A percentile compares a stretch with the other conserved stretches of the same genome.
Evolutionary conservation across 2,113 vertebrate genomes (phyloP).

Genomic region (Ornithorhynchus anatinus): DNA sequence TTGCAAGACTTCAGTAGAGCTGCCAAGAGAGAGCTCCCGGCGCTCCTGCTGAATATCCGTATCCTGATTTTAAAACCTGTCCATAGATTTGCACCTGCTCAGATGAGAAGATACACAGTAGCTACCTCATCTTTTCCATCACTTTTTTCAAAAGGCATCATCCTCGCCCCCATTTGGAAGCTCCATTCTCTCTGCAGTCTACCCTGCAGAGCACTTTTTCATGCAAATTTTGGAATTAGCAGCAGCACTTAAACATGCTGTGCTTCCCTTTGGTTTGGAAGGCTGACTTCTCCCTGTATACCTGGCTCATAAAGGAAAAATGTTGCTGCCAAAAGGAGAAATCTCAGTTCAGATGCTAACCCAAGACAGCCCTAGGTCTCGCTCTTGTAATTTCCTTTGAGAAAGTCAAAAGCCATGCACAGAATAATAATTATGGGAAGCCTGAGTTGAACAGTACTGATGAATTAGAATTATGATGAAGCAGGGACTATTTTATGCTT

Average conservation of each 20-base stretch:
- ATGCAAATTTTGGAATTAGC: neutral
- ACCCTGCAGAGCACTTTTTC: neutral
- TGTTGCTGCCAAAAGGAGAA: neutral
- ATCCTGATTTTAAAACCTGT: slow-evolving; percentile 13
- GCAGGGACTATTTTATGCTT: neutral
- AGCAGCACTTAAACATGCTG: neutral
- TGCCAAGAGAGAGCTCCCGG: neutral
- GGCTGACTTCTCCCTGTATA: neutral
- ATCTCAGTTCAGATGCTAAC: neutral
- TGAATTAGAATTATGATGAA: slow-evolving; percentile 13
- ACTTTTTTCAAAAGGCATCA: neutral
- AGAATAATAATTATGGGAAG: slow-evolving; percentile 7
- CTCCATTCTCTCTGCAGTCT: slow-evolving; percentile 1
- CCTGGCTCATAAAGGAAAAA: accelerated
- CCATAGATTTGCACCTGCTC: neutral
- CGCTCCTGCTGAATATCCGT: slow-evolving; percentile 7
- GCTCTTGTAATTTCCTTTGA: neutral
- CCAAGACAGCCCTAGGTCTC: neutral
- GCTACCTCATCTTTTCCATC: neutral
- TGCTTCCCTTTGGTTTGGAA: neutral
- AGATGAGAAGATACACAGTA: neutral
- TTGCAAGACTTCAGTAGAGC: neutral
- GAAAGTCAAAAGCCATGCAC: neutral
- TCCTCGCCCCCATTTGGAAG: neutral
- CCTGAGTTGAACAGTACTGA: neutral